Evolutionary conservation across 2,797 vertebrate genomes (phyloP).

Genomic region (Amazonetta brasiliensis): DNA sequence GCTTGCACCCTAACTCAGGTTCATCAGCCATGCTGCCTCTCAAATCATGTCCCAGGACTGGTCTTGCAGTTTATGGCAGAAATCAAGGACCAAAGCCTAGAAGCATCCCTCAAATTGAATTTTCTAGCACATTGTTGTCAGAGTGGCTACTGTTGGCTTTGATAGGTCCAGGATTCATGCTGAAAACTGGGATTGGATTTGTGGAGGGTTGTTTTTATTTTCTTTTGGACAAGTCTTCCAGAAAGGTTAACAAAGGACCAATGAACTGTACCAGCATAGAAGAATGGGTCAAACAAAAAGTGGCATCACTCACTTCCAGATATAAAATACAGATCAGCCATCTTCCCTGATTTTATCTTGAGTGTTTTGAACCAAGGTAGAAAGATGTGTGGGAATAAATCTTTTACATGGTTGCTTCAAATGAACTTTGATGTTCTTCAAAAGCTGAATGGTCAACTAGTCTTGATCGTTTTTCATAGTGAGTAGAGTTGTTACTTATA

Average conservation of each 20-base stretch:
- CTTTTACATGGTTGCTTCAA: neutral
- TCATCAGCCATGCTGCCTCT: neutral
- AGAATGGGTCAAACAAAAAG: neutral
- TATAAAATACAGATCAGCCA: neutral
- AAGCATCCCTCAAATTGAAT: neutral
- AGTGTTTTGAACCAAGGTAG: neutral
- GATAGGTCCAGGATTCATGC: neutral
- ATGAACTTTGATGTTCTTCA: neutral
- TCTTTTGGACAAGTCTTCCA: neutral
- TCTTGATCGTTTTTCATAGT: neutral
- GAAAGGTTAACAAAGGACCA: neutral
- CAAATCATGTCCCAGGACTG: neutral
- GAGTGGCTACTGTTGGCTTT: neutral
- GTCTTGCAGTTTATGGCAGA: neutral
- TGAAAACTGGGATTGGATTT: neutral
- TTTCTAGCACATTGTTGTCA: neutral
- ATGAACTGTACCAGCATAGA: neutral
- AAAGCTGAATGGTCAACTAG: neutral
- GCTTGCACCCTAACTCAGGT: neutral
- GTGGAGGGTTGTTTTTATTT: accelerated
- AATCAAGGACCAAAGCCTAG: neutral
- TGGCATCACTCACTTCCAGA: neutral
- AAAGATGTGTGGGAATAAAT: neutral
- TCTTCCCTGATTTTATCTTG: neutral
- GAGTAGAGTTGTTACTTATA: neutral